Percentiles rank a stretch among this genome's conserved stretches.
phyloP scores from a whole-genome alignment of 2,797 vertebrate species.

The Lagorchestes hirsutus region DNA sequence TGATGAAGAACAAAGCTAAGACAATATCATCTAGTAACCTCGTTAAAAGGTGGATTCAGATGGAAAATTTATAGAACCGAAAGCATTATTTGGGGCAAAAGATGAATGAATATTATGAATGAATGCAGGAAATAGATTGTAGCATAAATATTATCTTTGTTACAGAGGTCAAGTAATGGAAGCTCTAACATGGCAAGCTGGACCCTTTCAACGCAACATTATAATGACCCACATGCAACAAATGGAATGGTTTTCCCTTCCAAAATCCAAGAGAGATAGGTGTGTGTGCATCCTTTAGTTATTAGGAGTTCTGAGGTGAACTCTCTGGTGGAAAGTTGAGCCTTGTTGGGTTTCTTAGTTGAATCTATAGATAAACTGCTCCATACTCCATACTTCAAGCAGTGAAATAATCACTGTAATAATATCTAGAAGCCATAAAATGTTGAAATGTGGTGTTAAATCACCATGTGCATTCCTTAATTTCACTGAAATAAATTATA shows the following conservation, averaged over 20 bases:
- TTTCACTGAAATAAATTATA: constrained; percentile 83
- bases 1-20: constrained; percentile 68
- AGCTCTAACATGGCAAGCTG: constrained; percentile 39
- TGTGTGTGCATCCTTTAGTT: constrained; percentile 69
- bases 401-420: constrained; percentile 78
- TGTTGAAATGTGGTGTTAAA: constrained; percentile 80
- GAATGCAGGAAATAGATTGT: constrained; percentile 50
- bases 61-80: not conserved
- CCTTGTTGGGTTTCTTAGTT: constrained; percentile 67
- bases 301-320: constrained; percentile 70
- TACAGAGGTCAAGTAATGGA: constrained; percentile 43
- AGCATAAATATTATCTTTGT: constrained; percentile 66
- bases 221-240: constrained; percentile 61
- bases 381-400: constrained; percentile 76
- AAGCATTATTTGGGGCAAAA: constrained; percentile 36
- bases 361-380: constrained; percentile 78
- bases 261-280: constrained; percentile 60
- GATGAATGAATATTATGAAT: not conserved
- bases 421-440: constrained; percentile 81
- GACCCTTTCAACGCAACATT: constrained; percentile 69
- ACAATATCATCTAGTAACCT: constrained; percentile 35
- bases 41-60: constrained; percentile 40
- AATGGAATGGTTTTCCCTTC: constrained; percentile 69
- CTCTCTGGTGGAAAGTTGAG: constrained; percentile 74
- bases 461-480: constrained; percentile 79